Base-by-base conservation (phyloP, 1,140 invertebrate species). In the Harlomillsia oculata region DNA sequence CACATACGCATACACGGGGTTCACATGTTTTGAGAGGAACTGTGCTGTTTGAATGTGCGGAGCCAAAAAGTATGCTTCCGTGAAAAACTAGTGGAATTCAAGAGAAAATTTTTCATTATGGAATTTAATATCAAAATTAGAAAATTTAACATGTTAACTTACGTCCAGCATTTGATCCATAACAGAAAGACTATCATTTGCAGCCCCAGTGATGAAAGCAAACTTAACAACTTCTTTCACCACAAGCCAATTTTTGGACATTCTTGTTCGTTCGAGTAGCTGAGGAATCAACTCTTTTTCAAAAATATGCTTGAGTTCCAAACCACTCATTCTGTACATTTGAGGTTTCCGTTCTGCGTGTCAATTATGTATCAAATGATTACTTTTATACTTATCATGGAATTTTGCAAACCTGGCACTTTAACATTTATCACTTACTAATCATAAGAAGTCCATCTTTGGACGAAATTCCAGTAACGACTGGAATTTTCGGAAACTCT, bases 1-100 rank as follows among this genome's bases (percentile, higher is more conserved):
- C 14, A 76, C 44, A 67, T 67, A 44, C 32, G 54, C 50, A 56
- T 60, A 65, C 3, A 61, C 53, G 18, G 50, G 62, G 40, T 63
- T 67, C 13, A 39, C 41, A 21, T 59, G 51, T 29, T 65, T 53
- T 8, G 69, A 55, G 34, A 71, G 57, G 9, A 64, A 59, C 16
- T 63, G 57, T n/a, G 66, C 62, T 67, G 69, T 50, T 55, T 60
- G 40, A 56, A 59, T 60, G 53, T 71, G 67, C 2, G 69, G 68
- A 25, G 67, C 69, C 43, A 66, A 61, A 54, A 68, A 70, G 53
- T 72, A 58, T 20, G 70, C 63, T 41, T 72, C 70, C 8, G 71
- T 67, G 59, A 71, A 73, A 54, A 73, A 71, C 71, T 73, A 60
- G 9, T 63, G 40, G 21, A 44, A 25, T 18, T 55, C 49, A 52